Conservation (phyloP, 2,113 vertebrate genomes). For the Hypomesus transpacificus region DNA sequence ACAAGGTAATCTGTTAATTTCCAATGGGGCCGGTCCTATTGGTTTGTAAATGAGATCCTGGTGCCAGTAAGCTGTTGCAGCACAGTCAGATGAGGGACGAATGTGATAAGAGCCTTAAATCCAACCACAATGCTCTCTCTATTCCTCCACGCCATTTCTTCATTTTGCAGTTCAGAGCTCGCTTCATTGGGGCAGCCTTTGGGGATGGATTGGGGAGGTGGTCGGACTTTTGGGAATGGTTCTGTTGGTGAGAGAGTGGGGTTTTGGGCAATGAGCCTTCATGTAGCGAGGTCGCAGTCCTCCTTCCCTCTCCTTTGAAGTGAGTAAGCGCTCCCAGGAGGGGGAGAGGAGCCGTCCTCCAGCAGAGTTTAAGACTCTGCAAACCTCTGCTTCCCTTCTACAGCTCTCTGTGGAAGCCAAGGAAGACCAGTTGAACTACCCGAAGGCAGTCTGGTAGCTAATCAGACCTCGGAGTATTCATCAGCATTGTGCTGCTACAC, state of each 20-base stretch:
- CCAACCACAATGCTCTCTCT: constrained; percentile 4
- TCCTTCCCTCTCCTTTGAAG: constrained; percentile 61
- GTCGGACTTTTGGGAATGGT: constrained; percentile 47
- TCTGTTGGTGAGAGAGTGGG: constrained; percentile 48
- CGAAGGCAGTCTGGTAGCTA: constrained; percentile 46
- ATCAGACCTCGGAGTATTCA: constrained; percentile 60
- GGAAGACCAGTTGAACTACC: constrained; percentile 32
- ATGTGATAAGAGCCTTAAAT: constrained; percentile 30
- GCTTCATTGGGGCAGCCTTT: constrained; percentile 42
- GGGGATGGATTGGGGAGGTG: constrained; percentile 32
- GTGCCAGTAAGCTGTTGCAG: constrained; percentile 35
- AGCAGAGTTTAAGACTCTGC: constrained; percentile 34
- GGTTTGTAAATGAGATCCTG: constrained; percentile 57
- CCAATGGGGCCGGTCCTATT: constrained; percentile 51
- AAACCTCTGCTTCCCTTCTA: constrained; percentile 38
- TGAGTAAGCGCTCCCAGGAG: constrained; percentile 68
- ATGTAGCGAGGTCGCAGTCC: constrained; percentile 58
- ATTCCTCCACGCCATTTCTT: not conserved
- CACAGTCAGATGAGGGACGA: constrained; percentile 26
- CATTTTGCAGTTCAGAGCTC: not conserved
- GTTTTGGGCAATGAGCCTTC: constrained; percentile 67
- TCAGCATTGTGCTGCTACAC: constrained; percentile 49
- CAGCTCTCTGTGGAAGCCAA: constrained; percentile 32
- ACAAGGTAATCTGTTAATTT: constrained; percentile 70
- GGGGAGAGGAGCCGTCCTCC: constrained; percentile 37